Percentiles rank a stretch among this genome's conserved stretches.
These are phyloP conservation scores for Drosophila suzukii DNA, from an alignment of 1,140 invertebrate genomes.

Conservation along the genomic window DNA sequence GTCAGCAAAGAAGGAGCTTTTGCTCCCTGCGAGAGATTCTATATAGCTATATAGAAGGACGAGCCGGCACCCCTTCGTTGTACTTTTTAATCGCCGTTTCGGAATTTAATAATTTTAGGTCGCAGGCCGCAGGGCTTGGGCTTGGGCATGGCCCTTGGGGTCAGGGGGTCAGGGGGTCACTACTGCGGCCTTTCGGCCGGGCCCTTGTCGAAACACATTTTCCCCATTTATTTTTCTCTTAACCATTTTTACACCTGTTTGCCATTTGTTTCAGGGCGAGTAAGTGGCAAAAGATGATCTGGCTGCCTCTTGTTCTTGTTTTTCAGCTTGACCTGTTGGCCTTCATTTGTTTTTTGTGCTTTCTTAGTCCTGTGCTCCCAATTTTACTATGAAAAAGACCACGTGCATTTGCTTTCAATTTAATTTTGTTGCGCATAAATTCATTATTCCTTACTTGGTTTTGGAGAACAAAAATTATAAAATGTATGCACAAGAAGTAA, in stretches of 20 bases:
- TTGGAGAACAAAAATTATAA: constrained; percentile 14
- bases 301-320: background rate
- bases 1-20: constrained; percentile 11
- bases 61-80: constrained; percentile 5
- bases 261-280: constrained; percentile 21
- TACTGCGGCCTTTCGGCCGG: background rate
- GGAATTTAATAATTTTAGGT: constrained; percentile 75
- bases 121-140: constrained; percentile 19
- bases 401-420: constrained; percentile 13
- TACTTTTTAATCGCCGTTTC: constrained; percentile 56
- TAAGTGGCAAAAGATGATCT: constrained; percentile 47
- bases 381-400: constrained; percentile 35
- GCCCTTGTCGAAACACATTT: constrained; percentile 11
- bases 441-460: constrained; percentile 30
- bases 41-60: background rate
- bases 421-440: constrained; percentile 24
- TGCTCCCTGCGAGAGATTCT: constrained; percentile 3
- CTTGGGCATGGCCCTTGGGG: constrained; percentile 4
- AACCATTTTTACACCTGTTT: constrained; percentile 57
- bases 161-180: background rate
- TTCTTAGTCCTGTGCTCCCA: constrained; percentile 30
- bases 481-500: background rate
- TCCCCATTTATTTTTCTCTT: constrained; percentile 42
- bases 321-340: constrained; percentile 21
- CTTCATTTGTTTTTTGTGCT: constrained; percentile 24